A percentile compares a stretch with the other conserved stretches of the same genome.
Evolutionary conservation across 2,797 vertebrate genomes (phyloP).

Genomic region (Manis pentadactyla): DNA sequence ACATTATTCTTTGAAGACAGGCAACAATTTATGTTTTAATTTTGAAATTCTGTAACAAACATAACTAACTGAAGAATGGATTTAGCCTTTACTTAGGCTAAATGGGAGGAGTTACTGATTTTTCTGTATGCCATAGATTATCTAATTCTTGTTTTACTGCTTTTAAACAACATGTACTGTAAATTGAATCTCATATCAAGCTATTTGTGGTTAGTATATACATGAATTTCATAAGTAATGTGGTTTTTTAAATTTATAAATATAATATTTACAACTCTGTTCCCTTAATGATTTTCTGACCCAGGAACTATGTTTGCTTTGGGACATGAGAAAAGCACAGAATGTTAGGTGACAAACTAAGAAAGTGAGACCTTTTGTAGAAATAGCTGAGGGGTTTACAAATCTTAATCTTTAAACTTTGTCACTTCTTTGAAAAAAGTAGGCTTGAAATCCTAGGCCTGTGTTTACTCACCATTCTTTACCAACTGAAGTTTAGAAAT

Average conservation of each 20-base stretch:
- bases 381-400: not conserved
- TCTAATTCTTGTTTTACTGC: not conserved
- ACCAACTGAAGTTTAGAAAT: not conserved
- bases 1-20: not conserved
- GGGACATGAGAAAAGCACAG: not conserved
- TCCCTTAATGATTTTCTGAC: constrained; percentile 31
- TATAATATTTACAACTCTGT: not conserved
- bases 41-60: not conserved
- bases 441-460: not conserved
- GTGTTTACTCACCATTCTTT: not conserved
- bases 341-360: not conserved
- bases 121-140: not conserved
- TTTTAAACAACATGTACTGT: not conserved
- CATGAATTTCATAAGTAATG: not conserved
- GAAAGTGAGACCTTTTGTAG: not conserved
- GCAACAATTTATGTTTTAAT: constrained; percentile 21
- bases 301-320: not conserved
- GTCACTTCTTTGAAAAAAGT: not conserved
- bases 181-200: not conserved
- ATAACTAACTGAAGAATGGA: not conserved
- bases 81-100: not conserved
- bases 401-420: not conserved
- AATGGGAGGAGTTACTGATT: not conserved
- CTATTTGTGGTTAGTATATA: not conserved
- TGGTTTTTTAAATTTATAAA: not conserved